phyloP scores from a whole-genome alignment of 35 echinoderm and acorn worm species.

The Ophioderma brevispina region DNA sequence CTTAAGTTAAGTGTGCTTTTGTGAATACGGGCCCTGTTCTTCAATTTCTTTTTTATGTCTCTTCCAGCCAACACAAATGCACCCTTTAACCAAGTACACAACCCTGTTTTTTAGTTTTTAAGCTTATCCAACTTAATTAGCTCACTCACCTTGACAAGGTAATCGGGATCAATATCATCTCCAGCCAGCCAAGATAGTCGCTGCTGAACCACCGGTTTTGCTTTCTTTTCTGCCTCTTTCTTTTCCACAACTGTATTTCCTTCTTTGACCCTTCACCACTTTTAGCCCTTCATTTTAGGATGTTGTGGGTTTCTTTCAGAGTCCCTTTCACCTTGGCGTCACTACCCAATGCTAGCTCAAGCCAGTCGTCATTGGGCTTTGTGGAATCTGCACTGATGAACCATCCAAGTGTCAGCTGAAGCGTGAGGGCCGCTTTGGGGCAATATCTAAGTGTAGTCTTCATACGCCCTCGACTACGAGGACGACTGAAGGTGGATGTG shows the following conservation, averaged over 20 bases:
- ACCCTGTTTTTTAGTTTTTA: too few relatives aligned
- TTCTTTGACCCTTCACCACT: background rate
- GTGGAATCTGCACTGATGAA: background rate
- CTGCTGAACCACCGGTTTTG: background rate
- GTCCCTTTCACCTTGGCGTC: background rate
- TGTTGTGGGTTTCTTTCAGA: background rate
- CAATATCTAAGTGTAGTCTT: background rate
- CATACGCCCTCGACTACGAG: background rate
- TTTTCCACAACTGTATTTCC: background rate
- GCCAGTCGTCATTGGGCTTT: background rate
- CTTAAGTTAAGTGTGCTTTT: too few relatives aligned
- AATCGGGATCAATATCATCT: background rate
- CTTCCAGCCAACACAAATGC: too few relatives aligned
- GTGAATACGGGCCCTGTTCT: too few relatives aligned
- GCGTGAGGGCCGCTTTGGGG: background rate
- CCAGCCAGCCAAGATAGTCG: background rate
- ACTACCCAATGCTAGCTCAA: background rate
- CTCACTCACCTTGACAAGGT: too few relatives aligned
- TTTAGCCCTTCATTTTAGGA: background rate
- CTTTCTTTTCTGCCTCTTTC: background rate
- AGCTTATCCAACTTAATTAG: too few relatives aligned
- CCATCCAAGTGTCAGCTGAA: background rate
- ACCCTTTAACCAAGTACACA: too few relatives aligned
- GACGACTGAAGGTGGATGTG: background rate
- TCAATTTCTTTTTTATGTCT: too few relatives aligned